phyloP scores from a whole-genome alignment of 2,113 vertebrate species.

The Marmota monax region DNA sequence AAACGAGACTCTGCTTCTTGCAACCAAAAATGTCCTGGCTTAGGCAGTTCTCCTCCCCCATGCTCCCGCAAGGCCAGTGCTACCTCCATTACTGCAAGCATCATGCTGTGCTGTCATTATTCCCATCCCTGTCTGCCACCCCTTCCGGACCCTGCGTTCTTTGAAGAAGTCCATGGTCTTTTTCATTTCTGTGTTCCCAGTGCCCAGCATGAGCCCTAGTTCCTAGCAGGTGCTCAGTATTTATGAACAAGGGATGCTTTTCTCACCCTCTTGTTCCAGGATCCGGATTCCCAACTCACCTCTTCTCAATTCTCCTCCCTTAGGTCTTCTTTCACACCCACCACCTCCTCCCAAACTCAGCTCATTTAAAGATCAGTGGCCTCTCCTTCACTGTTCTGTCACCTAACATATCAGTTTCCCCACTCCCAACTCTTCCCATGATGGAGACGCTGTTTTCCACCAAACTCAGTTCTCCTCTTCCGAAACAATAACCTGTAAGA shows the following conservation, averaged over 20 bases:
- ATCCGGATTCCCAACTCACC: background rate
- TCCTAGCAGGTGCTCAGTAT: slow-evolving; percentile 54
- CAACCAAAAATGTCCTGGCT: slow-evolving; percentile 38
- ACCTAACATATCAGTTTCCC: background rate
- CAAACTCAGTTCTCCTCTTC: background rate
- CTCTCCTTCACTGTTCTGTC: background rate
- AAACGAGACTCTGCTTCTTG: slow-evolving; percentile 52
- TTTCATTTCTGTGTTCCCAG: slow-evolving; percentile 59
- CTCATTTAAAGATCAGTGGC: background rate
- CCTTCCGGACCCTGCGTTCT: slow-evolving; percentile 45
- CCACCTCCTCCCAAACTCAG: background rate
- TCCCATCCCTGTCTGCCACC: slow-evolving; percentile 34
- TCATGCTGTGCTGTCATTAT: slow-evolving; percentile 53
- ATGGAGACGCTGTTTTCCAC: background rate
- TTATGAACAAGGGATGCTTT: slow-evolving; percentile 62
- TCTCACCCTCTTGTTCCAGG: background rate
- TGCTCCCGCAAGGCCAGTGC: background rate
- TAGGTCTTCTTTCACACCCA: background rate
- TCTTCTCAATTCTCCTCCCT: background rate
- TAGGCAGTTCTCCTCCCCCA: background rate
- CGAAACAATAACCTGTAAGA: background rate
- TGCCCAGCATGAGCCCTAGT: slow-evolving; percentile 63
- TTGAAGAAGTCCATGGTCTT: slow-evolving; percentile 55
- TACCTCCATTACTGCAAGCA: background rate
- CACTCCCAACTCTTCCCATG: background rate